Percentiles rank a stretch among this genome's conserved stretches.
phyloP scores from a whole-genome alignment of 2,888 invertebrate species.

The Parasteatoda lunata region DNA sequence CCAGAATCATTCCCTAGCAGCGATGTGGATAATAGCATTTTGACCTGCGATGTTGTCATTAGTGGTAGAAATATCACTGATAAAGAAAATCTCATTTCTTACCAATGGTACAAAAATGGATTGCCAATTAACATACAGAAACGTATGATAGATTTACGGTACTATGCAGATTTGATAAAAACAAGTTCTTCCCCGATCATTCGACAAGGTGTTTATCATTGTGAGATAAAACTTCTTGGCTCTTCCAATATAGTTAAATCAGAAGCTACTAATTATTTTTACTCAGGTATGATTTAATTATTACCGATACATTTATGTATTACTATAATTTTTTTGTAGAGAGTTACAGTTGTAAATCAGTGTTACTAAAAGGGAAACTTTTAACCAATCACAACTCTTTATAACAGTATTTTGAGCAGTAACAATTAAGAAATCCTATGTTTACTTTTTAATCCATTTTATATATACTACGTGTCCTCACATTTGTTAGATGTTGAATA shows the following conservation, averaged over 20 bases:
- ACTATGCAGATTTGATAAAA: constrained; percentile 23
- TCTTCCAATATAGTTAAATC: not conserved
- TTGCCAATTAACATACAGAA: constrained; percentile 15
- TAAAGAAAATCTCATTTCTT: not conserved
- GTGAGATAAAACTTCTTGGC: constrained; percentile 3
- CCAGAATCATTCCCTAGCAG: constrained; percentile 6
- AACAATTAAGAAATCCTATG: too few species aligned
- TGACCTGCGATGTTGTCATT: constrained; percentile 8
- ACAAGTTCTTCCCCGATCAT: not conserved
- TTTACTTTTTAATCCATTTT: too few species aligned
- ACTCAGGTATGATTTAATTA: constrained; percentile 7
- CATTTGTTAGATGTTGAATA: too few species aligned
- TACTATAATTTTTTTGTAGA: too few species aligned
- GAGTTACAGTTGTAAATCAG: too few species aligned
- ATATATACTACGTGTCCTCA: too few species aligned
- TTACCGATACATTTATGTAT: not conserved
- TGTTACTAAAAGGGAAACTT: too few species aligned
- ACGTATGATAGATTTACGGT: constrained; percentile 13
- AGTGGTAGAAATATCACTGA: constrained; percentile 1
- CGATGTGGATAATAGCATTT: not conserved
- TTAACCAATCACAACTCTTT: too few species aligned
- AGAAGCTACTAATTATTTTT: constrained; percentile 18
- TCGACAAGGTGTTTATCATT: constrained; percentile 10
- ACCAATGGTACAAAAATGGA: constrained; percentile 41
- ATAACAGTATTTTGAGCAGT: too few species aligned